A percentile compares a stretch with the other conserved stretches of the same genome.
These are phyloP conservation scores for Rhinichthys klamathensis DNA, from an alignment of 2,113 vertebrate genomes.

Conservation along the genomic window DNA sequence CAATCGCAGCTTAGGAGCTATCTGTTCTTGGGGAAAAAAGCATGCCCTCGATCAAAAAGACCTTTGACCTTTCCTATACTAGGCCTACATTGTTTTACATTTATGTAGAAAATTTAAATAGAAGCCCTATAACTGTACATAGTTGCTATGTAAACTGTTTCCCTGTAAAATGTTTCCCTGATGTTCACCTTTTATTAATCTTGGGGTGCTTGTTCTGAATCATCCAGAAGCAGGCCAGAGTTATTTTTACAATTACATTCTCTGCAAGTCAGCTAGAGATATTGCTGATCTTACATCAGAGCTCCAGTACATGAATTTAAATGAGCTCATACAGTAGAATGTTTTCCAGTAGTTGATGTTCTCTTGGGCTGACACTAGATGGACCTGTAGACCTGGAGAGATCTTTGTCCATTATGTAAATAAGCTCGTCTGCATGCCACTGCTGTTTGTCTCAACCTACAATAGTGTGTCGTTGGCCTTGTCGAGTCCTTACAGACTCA, in stretches of 20 bases:
- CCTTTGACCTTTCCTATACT: neutral
- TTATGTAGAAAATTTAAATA: too few species aligned
- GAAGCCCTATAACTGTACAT: too few species aligned
- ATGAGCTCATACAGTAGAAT: constrained; percentile 9
- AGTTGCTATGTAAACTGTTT: too few species aligned
- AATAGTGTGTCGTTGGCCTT: constrained; percentile 31
- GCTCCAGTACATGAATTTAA: neutral
- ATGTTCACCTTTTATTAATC: neutral
- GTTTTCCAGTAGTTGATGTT: neutral
- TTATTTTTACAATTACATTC: constrained; percentile 4
- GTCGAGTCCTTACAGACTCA: neutral
- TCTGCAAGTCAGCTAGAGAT: neutral
- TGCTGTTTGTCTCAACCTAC: constrained; percentile 47
- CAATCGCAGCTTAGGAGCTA: too few species aligned
- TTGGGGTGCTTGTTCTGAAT: neutral
- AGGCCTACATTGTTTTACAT: neutral
- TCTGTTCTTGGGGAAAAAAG: too few species aligned
- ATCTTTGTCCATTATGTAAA: constrained; percentile 55
- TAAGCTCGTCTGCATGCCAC: constrained; percentile 47
- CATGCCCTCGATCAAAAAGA: too few species aligned
- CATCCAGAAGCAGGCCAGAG: neutral
- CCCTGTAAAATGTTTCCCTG: too few species aligned
- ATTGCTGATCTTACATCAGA: constrained; percentile 10
- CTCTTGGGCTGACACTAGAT: constrained; percentile 47
- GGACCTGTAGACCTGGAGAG: constrained; percentile 37